A percentile compares a stretch with the other conserved stretches of the same genome.
These are phyloP conservation scores for Prunella fulvescens DNA, from an alignment of 2,113 vertebrate species.

Conservation along the genomic window DNA sequence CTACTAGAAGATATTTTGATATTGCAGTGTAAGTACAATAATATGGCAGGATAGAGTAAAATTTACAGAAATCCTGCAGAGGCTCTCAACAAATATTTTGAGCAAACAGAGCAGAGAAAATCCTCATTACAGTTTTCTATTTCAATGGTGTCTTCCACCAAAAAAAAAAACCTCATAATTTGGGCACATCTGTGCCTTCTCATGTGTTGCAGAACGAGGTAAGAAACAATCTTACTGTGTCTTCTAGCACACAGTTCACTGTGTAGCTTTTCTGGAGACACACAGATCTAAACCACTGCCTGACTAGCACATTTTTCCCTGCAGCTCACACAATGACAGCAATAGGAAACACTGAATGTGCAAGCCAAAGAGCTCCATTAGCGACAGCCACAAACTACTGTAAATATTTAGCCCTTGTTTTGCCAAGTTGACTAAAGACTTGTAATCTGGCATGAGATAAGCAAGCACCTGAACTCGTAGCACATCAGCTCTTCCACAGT, in stretches of 20 bases:
- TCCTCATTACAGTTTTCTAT: not conserved
- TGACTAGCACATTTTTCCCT: not conserved
- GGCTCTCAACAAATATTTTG: not conserved
- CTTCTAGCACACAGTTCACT: not conserved
- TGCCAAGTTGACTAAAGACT: not conserved
- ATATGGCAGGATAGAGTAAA: not conserved
- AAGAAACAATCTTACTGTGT: not conserved
- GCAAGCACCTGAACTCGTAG: not conserved
- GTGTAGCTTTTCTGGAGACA: not conserved
- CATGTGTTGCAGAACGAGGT: not conserved
- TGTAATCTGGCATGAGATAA: not conserved
- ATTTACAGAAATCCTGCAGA: not conserved
- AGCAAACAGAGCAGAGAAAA: not conserved
- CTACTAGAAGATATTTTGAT: not conserved
- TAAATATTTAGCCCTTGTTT: not conserved
- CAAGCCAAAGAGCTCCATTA: not conserved
- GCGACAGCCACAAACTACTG: not conserved
- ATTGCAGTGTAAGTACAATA: not conserved
- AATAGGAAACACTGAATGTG: not conserved
- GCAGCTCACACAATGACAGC: not conserved
- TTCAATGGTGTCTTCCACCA: not conserved
- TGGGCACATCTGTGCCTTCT: not conserved
- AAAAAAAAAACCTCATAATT: not conserved
- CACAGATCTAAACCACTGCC: not conserved
- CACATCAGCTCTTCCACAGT: not conserved